These are phyloP conservation scores for Cryptops parisi DNA, from an alignment of 2,888 invertebrate species.

Conservation along the genomic window DNA sequence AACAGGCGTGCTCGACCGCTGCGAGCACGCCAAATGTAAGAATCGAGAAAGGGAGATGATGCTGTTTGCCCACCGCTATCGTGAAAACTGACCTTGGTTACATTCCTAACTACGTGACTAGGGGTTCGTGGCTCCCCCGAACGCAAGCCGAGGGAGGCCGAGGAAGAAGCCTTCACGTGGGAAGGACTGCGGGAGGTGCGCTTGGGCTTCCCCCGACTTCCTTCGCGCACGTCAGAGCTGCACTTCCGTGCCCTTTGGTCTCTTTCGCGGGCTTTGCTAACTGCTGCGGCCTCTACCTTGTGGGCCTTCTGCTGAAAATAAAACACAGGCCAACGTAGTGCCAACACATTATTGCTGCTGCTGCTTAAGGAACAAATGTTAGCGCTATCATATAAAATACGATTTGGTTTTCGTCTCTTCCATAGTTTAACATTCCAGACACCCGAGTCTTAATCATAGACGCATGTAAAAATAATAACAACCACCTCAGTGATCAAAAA, in stretches of 20 bases:
- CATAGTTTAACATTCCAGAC: too few species aligned
- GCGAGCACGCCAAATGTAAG: too few species aligned
- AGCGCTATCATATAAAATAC: too few species aligned
- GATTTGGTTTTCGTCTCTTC: too few species aligned
- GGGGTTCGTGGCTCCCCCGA: not conserved
- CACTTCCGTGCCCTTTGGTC: slow-evolving; percentile 1
- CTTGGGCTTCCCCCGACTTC: slow-evolving; percentile 9
- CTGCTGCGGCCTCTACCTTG: slow-evolving; percentile 1
- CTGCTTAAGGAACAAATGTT: slow-evolving; percentile 10
- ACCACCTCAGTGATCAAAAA: too few species aligned
- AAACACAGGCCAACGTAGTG: slow-evolving; percentile 4
- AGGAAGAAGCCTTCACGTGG: slow-evolving; percentile 4
- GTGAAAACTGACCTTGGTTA: slow-evolving; percentile 3
- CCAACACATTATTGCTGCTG: slow-evolving; percentile 6
- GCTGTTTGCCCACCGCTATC: too few species aligned
- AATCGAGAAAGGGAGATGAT: too few species aligned
- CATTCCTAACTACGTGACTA: slow-evolving; percentile 8
- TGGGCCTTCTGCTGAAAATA: slow-evolving; percentile 8
- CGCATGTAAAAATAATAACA: too few species aligned
- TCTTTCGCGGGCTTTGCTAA: slow-evolving; percentile 8
- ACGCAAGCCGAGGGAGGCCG: slow-evolving; percentile 3
- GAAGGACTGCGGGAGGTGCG: slow-evolving; percentile 2
- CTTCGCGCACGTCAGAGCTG: slow-evolving; percentile 10
- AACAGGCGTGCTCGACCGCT: too few species aligned
- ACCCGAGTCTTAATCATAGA: too few species aligned